These are phyloP conservation scores for Sprattus sprattus DNA, from an alignment of 2,113 vertebrate species.

Conservation along the genomic window DNA sequence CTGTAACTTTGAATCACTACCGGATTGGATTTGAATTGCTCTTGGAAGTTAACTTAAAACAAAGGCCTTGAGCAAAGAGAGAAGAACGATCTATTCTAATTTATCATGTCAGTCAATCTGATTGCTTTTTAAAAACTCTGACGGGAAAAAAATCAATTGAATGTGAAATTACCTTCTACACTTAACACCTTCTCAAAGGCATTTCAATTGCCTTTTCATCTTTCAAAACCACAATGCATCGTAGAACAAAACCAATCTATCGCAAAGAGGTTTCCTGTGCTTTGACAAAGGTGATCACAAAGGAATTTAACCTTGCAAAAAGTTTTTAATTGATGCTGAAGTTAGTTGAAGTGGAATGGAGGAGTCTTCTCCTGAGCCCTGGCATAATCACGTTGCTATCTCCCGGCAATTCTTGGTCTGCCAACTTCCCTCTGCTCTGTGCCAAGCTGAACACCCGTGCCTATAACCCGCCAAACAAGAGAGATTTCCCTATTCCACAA, in stretches of 20 bases:
- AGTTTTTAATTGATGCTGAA: constrained; percentile 18
- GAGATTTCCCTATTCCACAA: background rate
- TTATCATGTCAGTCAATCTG: background rate
- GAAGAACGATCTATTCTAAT: background rate
- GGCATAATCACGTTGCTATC: background rate
- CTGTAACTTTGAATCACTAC: background rate
- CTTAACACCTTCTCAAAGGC: background rate
- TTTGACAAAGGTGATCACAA: background rate
- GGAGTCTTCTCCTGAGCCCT: background rate
- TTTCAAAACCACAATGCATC: background rate
- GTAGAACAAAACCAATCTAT: background rate
- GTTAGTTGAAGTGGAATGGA: background rate
- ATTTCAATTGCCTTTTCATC: background rate
- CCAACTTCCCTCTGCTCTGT: background rate
- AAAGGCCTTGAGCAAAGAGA: background rate
- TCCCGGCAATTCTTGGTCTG: background rate
- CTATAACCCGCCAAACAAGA: background rate
- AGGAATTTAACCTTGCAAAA: constrained; percentile 15
- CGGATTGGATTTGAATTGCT: background rate
- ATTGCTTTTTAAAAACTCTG: background rate
- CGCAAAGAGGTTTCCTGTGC: background rate
- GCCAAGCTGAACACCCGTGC: background rate
- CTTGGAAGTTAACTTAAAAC: background rate
- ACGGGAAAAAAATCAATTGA: background rate
- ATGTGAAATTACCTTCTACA: background rate